Evolutionary conservation across 2,113 vertebrate species (phyloP), one percentile per base, ranked within the genome.

Genomic region (Tapirus terrestris): DNA sequence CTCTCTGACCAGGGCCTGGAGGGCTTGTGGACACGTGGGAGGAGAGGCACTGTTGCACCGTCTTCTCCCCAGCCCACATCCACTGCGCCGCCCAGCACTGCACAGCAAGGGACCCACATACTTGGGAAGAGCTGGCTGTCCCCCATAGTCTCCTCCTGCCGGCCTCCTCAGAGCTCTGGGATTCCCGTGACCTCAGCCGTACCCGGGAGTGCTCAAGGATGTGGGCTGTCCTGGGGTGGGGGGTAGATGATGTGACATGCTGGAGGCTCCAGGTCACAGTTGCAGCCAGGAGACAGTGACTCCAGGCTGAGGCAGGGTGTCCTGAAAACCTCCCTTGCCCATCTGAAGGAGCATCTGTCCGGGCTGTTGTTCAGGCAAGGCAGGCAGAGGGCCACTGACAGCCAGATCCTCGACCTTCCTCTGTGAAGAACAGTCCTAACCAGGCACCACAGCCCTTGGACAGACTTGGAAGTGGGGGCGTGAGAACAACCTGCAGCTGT

Each of bases 71-170:
- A 1, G 10, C 39, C 6, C 45, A 3, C 70, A 16, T n/a, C 48
- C 36, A 6, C 60, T n/a, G 27, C 4, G 0, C 13, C 2, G 0
- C 1, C 8, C 29, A 13, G 65, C 14, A 1, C 60, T 7, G 0
- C 60, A 29, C 67, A 77, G 17, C 58, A n/a, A 29, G 58, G 6
- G 56, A 43, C 8, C n/a, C 51, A 58, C 39, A 6, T 60, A 39
- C 45, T 81, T 6, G 43, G 45, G 58, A 43, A 12, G 56, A 48
- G 36, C 58, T 36, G 65, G 13, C 36, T 51, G 23, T 53, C 48
- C 67, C 9, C 76, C 8, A 39, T 31, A 43, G 43, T 60, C 36
- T 25, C 23, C 61, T 43, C 31, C 53, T 90, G 53, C 84, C 2
- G 29, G 5, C 31, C 53, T 88, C 56, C 36, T 21, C 4, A 27